Conservation (phyloP, 2,888 invertebrate genomes). For the Chymomyza procnemis region DNA sequence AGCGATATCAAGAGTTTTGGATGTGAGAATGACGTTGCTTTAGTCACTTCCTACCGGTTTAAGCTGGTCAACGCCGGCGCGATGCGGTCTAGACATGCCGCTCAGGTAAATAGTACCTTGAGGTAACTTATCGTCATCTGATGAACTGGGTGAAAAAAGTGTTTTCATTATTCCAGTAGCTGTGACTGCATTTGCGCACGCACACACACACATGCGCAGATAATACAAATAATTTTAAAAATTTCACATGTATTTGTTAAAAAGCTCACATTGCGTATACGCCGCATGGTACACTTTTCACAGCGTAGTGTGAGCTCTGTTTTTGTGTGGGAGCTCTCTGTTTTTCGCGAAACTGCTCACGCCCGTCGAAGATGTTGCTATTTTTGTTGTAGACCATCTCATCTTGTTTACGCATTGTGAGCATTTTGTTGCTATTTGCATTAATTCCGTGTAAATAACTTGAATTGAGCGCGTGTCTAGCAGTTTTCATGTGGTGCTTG, state of each 20-base stretch:
- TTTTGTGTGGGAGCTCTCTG: neutral
- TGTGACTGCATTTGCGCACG: conserved; percentile 10
- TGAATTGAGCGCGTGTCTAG: conserved; percentile 53
- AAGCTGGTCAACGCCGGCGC: conserved; percentile 49
- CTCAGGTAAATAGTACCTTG: conserved; percentile 15
- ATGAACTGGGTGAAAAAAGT: conserved; percentile 35
- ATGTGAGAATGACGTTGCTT: neutral
- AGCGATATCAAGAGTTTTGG: neutral
- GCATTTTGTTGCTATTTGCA: neutral
- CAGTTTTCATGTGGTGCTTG: neutral
- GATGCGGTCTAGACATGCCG: conserved; percentile 46
- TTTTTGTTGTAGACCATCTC: conserved; percentile 35
- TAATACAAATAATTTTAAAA: conserved; percentile 13
- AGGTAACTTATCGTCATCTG: conserved; percentile 46
- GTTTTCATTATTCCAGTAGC: conserved; percentile 46
- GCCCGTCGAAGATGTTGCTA: conserved; percentile 30
- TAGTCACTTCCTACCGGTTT: conserved; percentile 40
- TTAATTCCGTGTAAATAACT: conserved; percentile 50
- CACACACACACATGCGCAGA: neutral
- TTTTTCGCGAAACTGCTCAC: neutral
- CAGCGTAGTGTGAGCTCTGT: conserved; percentile 41
- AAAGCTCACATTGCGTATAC: conserved; percentile 57
- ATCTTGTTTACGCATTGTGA: conserved; percentile 6
- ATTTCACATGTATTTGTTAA: conserved; percentile 59
- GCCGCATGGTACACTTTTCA: conserved; percentile 59